phyloP scores from a whole-genome alignment of 2,888 invertebrate species.

The Andrena haemorrhoa region DNA sequence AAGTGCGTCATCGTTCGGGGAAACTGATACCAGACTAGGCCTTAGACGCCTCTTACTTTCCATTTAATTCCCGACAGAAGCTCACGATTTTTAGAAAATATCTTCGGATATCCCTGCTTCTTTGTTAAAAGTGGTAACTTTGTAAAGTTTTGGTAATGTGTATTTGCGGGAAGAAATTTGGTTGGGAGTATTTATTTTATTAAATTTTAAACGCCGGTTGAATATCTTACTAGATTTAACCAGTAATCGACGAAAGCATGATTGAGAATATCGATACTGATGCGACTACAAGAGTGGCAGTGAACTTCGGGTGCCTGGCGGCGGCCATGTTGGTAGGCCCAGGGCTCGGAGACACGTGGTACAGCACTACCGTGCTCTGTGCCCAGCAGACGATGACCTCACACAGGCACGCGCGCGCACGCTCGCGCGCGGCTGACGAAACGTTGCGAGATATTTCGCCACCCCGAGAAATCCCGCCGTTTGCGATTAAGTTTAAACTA shows the following conservation, averaged over 20 bases:
- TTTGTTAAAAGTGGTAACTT: neutral
- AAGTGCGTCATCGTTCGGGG: conserved; percentile 33
- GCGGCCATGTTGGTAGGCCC: neutral
- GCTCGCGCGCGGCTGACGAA: conserved; percentile 58
- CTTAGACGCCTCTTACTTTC: neutral
- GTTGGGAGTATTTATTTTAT: no score
- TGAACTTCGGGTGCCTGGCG: neutral
- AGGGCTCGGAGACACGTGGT: conserved; percentile 26
- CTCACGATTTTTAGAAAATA: no score
- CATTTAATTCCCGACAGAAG: neutral
- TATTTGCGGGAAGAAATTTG: neutral
- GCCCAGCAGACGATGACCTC: conserved; percentile 60
- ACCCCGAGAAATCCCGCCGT: conserved; percentile 34
- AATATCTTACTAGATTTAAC: conserved; percentile 19
- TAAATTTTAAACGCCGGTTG: no score
- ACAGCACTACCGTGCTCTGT: conserved; percentile 37
- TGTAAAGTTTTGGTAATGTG: neutral
- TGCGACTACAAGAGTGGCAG: neutral
- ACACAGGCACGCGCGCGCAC: conserved; percentile 30
- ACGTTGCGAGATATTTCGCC: conserved; percentile 61
- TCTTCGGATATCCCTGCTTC: neutral
- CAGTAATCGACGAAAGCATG: neutral
- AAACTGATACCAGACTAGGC: conserved; percentile 8
- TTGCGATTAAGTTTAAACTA: conserved; percentile 34
- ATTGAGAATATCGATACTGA: neutral